These are phyloP conservation scores for Encarsia formosa DNA, from an alignment of 2,888 invertebrate species.

Conservation along the genomic window DNA sequence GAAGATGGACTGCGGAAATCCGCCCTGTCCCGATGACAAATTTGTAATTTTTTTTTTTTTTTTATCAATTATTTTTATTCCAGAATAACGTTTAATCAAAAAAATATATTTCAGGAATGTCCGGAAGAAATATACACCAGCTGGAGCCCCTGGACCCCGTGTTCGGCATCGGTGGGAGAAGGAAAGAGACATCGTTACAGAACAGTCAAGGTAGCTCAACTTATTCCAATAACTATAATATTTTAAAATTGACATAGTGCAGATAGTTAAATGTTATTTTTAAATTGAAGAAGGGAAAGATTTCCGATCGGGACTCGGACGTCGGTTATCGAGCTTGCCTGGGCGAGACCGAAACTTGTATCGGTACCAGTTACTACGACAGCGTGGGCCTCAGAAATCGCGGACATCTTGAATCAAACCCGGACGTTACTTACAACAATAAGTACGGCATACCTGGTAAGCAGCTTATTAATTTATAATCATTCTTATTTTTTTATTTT, in stretches of 20 bases:
- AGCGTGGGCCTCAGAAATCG: too few species aligned
- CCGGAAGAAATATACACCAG: constrained; percentile 5
- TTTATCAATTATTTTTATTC: not conserved
- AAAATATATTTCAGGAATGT: constrained; percentile 4
- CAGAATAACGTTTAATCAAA: not conserved
- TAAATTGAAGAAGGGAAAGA: not conserved
- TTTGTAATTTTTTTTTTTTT: constrained; percentile 2
- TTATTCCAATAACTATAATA: too few species aligned
- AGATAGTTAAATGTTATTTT: not conserved
- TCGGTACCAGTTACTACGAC: too few species aligned
- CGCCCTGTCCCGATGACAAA: constrained; percentile 19
- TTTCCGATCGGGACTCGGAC: not conserved
- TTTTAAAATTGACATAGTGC: not conserved
- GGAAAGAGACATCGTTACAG: constrained; percentile 6
- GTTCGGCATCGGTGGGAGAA: constrained; percentile 2
- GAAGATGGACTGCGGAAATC: constrained; percentile 21
- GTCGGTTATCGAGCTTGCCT: constrained; percentile 14
- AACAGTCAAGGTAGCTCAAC: constrained; percentile 11
- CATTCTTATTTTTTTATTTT: too few species aligned
- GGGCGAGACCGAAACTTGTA: constrained; percentile 5
- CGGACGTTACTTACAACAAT: too few species aligned
- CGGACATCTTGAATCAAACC: too few species aligned
- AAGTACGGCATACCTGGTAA: too few species aligned
- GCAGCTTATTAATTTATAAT: too few species aligned
- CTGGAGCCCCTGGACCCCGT: constrained; percentile 15